Percentiles rank a stretch among this genome's conserved stretches.
phyloP scores from a whole-genome alignment of 2,797 vertebrate species.

The Crenichthys baileyi region DNA sequence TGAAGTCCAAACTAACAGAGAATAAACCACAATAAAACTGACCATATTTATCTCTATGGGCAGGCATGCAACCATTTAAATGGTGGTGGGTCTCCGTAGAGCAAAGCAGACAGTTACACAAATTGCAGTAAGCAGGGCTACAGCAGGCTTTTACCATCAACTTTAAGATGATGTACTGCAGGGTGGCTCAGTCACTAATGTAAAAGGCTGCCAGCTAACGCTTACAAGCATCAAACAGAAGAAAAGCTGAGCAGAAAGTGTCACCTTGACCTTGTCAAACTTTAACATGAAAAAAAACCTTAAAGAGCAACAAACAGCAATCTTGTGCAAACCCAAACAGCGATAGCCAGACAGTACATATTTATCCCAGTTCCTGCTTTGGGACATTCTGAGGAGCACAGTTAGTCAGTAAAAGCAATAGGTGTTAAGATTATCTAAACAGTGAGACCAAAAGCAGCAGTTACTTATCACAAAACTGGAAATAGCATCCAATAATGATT shows the following conservation, averaged over 20 bases:
- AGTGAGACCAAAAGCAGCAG: neutral
- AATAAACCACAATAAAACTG: neutral
- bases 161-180: neutral
- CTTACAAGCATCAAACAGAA: neutral
- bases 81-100: neutral
- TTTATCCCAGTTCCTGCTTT: neutral
- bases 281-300: neutral
- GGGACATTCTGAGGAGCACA: neutral
- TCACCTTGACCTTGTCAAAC: neutral
- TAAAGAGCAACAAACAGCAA: neutral
- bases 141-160: constrained; percentile 3
- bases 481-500: neutral
- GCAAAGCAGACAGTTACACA: neutral
- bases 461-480: neutral
- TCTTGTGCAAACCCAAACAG: neutral
- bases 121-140: neutral
- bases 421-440: neutral
- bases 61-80: neutral
- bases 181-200: neutral
- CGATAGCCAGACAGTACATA: neutral
- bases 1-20: neutral
- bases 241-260: neutral
- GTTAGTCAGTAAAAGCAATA: too few relatives aligned
- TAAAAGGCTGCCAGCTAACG: neutral
- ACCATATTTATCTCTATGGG: neutral